Base-by-base conservation (phyloP, 2,888 invertebrate species). In the Lutraria lutraria region DNA sequence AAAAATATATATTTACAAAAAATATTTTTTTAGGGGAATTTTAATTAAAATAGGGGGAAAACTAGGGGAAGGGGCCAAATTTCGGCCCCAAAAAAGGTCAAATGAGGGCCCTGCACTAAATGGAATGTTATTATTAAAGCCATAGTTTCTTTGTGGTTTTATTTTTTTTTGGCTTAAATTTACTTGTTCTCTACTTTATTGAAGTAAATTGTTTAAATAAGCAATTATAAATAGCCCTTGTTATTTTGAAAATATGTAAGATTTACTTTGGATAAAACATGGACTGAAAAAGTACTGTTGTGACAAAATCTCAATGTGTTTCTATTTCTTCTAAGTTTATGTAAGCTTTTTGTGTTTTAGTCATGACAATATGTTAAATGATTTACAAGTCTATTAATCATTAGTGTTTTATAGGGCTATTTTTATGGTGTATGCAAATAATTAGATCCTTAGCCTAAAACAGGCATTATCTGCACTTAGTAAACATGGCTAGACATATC, bases 401-500 rank as follows among this genome's bases (percentile, higher is more conserved):
- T 68, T 8, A 25, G 25, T 25, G 25, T n/a, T 68, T 43, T 68
- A 10, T n/a, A 68, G 4, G 63, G 4, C 3, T 68, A n/a, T 68
- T 68, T 68, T 21, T 68, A 25, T 25, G n/a, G 43, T 25, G 13
- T 12, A 68, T 68, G 63, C 63, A 68, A n/a, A 21, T n/a, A 25
- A 68, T 68, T 68, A 25, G 25, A 13, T 68, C 8, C 2, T 43
- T 43, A n/a, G 21, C 60, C 21, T 19, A 60, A 60, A 60, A 60
- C 60, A 8, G 60, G 60, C 21, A 60, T 60, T 56, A 56, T 56
- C 1, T 68, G 25, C 8, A 68, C 25, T n/a, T 34, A 25, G 34
- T 34, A 34, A 76, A 31, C 34, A 76, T 76, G 76, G 76, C 76
- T 76, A 76, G 76, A 76, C 76, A 34, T 19, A 34, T 16, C 34